Percentiles rank a stretch among this genome's conserved stretches.
phyloP scores from a whole-genome alignment of 2,888 invertebrate genomes.

The Uropetala carovei region DNA sequence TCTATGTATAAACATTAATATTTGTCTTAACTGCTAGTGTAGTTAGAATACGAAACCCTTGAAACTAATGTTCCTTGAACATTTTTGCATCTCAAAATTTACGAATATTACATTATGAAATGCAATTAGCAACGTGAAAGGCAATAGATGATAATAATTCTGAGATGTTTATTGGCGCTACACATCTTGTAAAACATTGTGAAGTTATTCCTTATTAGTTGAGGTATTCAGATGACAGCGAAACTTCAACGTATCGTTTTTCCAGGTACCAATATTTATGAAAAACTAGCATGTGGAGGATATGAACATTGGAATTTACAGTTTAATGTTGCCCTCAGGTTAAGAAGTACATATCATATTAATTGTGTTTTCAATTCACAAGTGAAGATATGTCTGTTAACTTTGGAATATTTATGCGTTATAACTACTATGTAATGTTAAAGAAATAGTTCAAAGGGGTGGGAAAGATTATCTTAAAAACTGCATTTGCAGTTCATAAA shows the following conservation, averaged over 20 bases:
- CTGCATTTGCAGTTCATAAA: not conserved
- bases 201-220: not conserved
- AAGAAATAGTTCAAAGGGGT: not conserved
- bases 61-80: conserved; percentile 50
- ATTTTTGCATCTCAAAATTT: conserved; percentile 37
- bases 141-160: not conserved
- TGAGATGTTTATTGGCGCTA: not conserved
- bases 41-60: conserved; percentile 43
- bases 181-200: not conserved
- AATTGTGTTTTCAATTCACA: not conserved
- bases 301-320: not conserved
- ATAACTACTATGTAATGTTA: not conserved
- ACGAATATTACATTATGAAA: conserved; percentile 21
- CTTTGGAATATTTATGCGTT: conserved; percentile 14
- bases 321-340: conserved; percentile 18
- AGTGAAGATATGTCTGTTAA: not conserved
- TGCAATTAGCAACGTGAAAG: not conserved
- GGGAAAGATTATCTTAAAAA: not conserved
- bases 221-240: conserved; percentile 15
- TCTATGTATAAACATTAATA: conserved; percentile 61
- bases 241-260: conserved; percentile 52
- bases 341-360: not conserved
- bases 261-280: not conserved
- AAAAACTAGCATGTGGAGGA: not conserved
- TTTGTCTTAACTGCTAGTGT: conserved; percentile 57